Conservation (phyloP, 2,797 vertebrate genomes). For the Coranthus polyacanthus region DNA sequence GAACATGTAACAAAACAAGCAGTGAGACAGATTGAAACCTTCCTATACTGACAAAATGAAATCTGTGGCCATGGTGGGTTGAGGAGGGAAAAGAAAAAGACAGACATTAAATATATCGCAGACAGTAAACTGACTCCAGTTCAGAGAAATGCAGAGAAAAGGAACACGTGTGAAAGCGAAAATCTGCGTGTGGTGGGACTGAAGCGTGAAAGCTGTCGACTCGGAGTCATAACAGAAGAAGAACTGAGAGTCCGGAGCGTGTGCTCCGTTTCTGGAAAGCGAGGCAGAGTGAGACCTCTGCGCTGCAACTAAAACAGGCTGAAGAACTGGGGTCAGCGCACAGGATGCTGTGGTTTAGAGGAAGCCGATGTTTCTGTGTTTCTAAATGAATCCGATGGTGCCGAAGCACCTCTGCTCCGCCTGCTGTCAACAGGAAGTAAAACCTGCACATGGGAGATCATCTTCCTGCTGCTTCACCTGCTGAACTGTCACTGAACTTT, state of each 20-base stretch:
- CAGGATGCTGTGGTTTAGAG: slow-evolving; percentile 46
- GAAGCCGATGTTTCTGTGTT: slow-evolving; percentile 10
- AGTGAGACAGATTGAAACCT: background rate
- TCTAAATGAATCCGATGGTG: slow-evolving; percentile 44
- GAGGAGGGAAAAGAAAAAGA: background rate
- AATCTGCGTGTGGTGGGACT: background rate
- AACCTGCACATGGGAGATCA: slow-evolving; percentile 1
- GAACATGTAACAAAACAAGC: background rate
- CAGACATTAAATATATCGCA: background rate
- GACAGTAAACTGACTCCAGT: slow-evolving; percentile 1
- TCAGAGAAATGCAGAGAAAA: background rate
- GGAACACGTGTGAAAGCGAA: background rate
- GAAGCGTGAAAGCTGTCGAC: background rate
- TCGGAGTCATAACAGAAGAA: too few species aligned
- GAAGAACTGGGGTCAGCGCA: slow-evolving; percentile 20
- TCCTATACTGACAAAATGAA: background rate
- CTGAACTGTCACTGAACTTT: background rate
- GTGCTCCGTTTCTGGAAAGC: slow-evolving; percentile 19
- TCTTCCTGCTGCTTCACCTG: slow-evolving; percentile 2
- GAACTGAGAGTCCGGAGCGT: background rate
- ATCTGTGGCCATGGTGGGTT: background rate
- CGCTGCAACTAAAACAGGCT: slow-evolving; percentile 2
- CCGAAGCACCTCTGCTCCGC: background rate
- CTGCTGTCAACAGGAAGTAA: slow-evolving; percentile 45
- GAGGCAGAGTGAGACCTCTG: slow-evolving; percentile 23